Conservation (phyloP, 2,113 vertebrate genomes). For the Rhinoderma darwinii region DNA sequence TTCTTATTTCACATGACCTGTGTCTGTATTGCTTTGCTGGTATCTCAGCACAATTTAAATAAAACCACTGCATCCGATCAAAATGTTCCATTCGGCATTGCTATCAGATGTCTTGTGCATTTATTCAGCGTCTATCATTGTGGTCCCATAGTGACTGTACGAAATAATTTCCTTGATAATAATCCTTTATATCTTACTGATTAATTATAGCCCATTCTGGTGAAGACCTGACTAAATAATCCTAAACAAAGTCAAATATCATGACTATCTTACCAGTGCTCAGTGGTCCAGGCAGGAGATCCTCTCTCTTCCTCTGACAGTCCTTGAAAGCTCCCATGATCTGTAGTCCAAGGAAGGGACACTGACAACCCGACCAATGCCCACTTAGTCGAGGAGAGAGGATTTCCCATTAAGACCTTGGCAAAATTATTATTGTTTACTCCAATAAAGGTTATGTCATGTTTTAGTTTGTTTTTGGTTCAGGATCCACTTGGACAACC, state of each 20-base stretch:
- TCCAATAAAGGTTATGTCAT: background rate
- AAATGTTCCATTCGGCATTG: background rate
- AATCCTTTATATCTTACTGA: background rate
- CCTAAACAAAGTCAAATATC: background rate
- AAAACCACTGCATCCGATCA: constrained; percentile 5
- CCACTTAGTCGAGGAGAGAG: background rate
- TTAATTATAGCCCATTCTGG: background rate
- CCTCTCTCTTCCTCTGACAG: background rate
- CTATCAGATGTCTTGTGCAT: background rate
- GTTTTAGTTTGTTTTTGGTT: background rate
- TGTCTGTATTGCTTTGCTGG: constrained; percentile 19
- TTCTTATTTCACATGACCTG: constrained; percentile 51
- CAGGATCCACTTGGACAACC: too few species aligned
- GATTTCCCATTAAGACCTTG: background rate
- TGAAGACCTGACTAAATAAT: background rate
- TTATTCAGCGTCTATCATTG: background rate
- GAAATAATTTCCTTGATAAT: background rate
- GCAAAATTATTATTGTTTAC: too few species aligned
- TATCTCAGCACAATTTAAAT: constrained; percentile 3
- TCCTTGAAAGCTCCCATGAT: background rate
- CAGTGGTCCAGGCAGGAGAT: background rate
- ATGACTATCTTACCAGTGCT: background rate
- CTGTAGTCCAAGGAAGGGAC: too few species aligned
- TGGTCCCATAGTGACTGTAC: background rate
- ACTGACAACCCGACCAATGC: background rate